Evolutionary conservation across 1,140 invertebrate genomes (phyloP).

Genomic region (Lerema accius): DNA sequence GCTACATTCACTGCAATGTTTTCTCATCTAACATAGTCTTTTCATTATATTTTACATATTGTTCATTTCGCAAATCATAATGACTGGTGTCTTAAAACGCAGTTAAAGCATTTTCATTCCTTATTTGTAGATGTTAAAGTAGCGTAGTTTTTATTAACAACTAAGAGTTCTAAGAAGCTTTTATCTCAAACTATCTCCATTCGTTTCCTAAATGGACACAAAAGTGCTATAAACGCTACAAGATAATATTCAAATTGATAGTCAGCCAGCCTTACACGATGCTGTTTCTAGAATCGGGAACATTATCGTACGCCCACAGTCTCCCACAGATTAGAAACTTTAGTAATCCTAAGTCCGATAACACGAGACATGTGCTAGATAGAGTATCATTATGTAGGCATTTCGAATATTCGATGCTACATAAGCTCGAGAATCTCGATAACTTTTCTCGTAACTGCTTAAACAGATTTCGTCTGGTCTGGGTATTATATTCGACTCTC

Average conservation of each 20-base stretch:
- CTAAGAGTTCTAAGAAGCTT: not conserved
- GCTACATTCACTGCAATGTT: not conserved
- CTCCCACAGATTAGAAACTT: slow-evolving; percentile 20
- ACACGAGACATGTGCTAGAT: not conserved
- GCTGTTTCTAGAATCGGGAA: slow-evolving; percentile 4
- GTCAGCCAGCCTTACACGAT: slow-evolving; percentile 1
- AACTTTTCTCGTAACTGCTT: not conserved
- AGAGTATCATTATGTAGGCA: not conserved
- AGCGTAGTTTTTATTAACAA: not conserved
- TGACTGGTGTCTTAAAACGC: too few species aligned
- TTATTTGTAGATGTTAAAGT: not conserved
- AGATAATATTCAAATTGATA: slow-evolving; percentile 17
- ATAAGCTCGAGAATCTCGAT: slow-evolving; percentile 10
- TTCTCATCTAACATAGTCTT: too few species aligned
- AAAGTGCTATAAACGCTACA: slow-evolving; percentile 17
- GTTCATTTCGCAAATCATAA: too few species aligned
- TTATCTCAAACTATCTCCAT: not conserved
- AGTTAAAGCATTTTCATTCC: too few species aligned
- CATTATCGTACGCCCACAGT: not conserved
- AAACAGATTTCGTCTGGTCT: slow-evolving; percentile 30
- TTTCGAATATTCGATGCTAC: slow-evolving; percentile 1
- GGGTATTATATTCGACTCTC: slow-evolving; percentile 30
- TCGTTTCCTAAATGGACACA: slow-evolving; percentile 11
- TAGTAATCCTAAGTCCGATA: slow-evolving; percentile 1
- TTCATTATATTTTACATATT: too few species aligned